These are phyloP conservation scores for Calidris pugnax DNA, from an alignment of 2,113 vertebrate species.

Conservation along the genomic window DNA sequence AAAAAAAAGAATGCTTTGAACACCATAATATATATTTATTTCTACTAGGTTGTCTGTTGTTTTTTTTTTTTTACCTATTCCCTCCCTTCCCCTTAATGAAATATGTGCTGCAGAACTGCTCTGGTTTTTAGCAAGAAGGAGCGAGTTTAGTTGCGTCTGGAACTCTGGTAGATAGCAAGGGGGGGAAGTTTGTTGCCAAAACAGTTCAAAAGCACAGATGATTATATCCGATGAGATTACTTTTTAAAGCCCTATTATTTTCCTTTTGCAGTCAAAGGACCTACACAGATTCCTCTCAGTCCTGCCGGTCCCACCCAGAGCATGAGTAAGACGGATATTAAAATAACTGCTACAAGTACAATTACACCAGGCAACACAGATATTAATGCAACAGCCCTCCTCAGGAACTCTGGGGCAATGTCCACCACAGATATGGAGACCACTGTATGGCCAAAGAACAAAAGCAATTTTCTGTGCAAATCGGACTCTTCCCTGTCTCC, in stretches of 20 bases:
- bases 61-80: neutral
- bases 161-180: neutral
- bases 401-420: neutral
- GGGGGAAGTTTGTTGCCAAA: neutral
- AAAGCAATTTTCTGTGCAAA: neutral
- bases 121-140: neutral
- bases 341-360: neutral
- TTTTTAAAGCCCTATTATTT: neutral
- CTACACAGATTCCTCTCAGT: neutral
- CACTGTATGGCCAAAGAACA: neutral
- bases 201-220: neutral
- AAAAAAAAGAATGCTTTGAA: slow-evolving; percentile 23
- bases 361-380: neutral
- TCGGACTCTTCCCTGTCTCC: neutral
- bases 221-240: neutral
- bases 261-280: neutral
- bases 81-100: neutral
- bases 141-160: neutral
- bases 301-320: neutral
- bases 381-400: neutral
- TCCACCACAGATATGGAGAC: fast-evolving
- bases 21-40: slow-evolving; percentile 16
- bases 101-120: neutral
- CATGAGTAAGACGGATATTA: neutral
- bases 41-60: neutral